These are phyloP conservation scores for Emydoidea blandingii DNA, from an alignment of 2,797 vertebrate species.

Conservation along the genomic window DNA sequence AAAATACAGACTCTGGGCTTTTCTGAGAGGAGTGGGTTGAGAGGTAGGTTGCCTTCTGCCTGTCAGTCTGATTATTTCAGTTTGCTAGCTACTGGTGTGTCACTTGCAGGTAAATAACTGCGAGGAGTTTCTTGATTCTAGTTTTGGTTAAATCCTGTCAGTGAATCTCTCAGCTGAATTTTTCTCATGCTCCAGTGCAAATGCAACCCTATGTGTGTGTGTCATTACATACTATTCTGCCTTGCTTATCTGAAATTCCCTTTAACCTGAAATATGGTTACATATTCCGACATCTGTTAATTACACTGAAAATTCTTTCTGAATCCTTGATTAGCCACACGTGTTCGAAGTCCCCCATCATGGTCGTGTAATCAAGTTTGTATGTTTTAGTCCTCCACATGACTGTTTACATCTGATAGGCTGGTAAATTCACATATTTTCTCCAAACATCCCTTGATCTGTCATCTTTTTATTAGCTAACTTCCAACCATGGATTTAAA, in stretches of 20 bases:
- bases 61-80: background rate
- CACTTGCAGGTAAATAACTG: background rate
- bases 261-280: background rate
- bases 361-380: background rate
- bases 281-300: background rate
- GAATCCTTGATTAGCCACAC: background rate
- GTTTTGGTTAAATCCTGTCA: background rate
- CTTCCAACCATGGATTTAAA: constrained; percentile 92
- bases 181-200: background rate
- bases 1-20: background rate
- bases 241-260: background rate
- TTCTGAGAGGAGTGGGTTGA: background rate
- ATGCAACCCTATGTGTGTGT: background rate
- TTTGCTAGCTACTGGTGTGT: background rate
- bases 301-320: background rate
- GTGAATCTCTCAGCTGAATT: background rate
- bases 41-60: constrained; percentile 17
- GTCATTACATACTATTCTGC: background rate
- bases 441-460: background rate
- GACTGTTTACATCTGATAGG: background rate
- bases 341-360: background rate
- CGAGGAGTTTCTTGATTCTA: background rate
- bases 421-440: background rate
- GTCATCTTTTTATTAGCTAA: constrained; percentile 67
- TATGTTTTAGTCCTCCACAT: background rate